phyloP scores from a whole-genome alignment of 2,888 invertebrate species.

The Cheilosia variabilis region DNA sequence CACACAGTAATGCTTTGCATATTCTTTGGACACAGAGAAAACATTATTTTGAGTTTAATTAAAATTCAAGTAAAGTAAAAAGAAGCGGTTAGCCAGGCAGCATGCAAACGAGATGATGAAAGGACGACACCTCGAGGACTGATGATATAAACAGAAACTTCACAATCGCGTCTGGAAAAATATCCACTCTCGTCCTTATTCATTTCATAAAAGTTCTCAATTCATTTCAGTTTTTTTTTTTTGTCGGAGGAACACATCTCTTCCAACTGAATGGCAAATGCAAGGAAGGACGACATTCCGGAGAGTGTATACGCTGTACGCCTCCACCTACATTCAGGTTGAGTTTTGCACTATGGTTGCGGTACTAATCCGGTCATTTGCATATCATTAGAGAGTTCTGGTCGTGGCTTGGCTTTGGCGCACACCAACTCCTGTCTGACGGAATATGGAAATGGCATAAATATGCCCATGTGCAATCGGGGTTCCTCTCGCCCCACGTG shows the following conservation, averaged over 20 bases:
- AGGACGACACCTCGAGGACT: slow-evolving; percentile 47
- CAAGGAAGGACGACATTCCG: slow-evolving; percentile 12
- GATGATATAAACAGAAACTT: slow-evolving; percentile 20
- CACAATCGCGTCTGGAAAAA: slow-evolving; percentile 16
- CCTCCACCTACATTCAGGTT: slow-evolving; percentile 18
- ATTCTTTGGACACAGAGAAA: slow-evolving; percentile 29
- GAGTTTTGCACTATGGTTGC: slow-evolving; percentile 34
- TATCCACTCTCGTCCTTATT: slow-evolving; percentile 20
- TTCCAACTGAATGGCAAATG: slow-evolving; percentile 5
- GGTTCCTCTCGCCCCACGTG: slow-evolving; percentile 31
- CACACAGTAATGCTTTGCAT: slow-evolving; percentile 4
- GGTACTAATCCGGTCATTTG: slow-evolving; percentile 72
- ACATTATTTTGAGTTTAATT: slow-evolving; percentile 63
- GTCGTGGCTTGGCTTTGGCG: slow-evolving; percentile 35
- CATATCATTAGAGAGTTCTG: slow-evolving; percentile 65
- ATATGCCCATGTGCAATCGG: slow-evolving; percentile 46
- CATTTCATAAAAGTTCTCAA: slow-evolving; percentile 1
- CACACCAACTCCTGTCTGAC: slow-evolving; percentile 12
- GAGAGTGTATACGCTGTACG: background rate
- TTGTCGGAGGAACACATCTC: background rate
- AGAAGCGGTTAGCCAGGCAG: slow-evolving; percentile 33
- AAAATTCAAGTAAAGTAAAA: slow-evolving; percentile 51
- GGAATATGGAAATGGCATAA: slow-evolving; percentile 53
- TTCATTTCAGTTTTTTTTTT: slow-evolving; percentile 6
- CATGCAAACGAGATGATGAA: slow-evolving; percentile 43